Conservation (phyloP, 2,888 invertebrate genomes). For the Hemithea aestivaria region DNA sequence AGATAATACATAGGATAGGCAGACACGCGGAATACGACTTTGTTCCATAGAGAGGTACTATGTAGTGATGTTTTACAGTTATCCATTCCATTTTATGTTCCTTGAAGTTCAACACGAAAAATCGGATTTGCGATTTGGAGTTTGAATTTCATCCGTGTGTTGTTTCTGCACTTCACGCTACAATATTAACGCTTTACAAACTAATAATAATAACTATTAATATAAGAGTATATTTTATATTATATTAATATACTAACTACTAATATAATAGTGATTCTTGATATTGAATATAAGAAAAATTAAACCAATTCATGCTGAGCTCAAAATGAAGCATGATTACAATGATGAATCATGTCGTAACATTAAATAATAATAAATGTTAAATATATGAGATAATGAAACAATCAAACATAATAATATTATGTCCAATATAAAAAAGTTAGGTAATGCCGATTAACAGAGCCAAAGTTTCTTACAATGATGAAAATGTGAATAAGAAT, state of each 20-base stretch:
- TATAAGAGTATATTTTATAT: too few relatives aligned
- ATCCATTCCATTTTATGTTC: constrained; percentile 30
- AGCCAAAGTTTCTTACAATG: constrained; percentile 8
- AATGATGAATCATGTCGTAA: constrained; percentile 14
- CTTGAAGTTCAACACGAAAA: constrained; percentile 24
- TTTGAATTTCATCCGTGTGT: constrained; percentile 22
- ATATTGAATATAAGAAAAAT: too few relatives aligned
- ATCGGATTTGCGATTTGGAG: constrained; percentile 16
- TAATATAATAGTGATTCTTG: too few relatives aligned
- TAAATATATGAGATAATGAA: constrained; percentile 3
- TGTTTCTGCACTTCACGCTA: constrained; percentile 54
- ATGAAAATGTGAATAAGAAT: too few relatives aligned
- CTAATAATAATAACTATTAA: too few relatives aligned
- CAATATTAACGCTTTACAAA: constrained; percentile 34
- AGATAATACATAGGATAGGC: too few relatives aligned
- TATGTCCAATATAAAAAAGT: too few relatives aligned
- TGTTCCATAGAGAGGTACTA: too few relatives aligned
- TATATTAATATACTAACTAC: too few relatives aligned
- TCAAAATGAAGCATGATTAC: constrained; percentile 38
- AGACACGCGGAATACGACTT: too few relatives aligned
- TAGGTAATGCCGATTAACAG: constrained; percentile 2
- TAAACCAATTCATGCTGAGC: constrained; percentile 34
- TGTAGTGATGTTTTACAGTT: constrained; percentile 8
- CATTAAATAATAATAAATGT: too few relatives aligned
- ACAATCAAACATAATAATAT: constrained; percentile 2